Conservation (phyloP, 2,113 vertebrate species). For the Sorex fumeus region DNA sequence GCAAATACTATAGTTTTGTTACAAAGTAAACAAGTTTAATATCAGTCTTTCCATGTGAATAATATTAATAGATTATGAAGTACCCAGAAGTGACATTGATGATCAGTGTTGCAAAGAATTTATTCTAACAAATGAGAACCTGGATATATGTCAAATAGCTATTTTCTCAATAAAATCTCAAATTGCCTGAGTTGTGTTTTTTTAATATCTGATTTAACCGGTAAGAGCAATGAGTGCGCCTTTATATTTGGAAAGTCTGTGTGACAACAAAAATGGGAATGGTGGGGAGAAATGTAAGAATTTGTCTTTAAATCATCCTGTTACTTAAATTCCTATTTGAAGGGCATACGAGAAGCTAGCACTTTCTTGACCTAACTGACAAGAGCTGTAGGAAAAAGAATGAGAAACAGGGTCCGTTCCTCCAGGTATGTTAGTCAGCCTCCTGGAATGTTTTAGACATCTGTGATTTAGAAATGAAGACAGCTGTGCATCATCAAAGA, state of each 20-base stretch:
- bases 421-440: constrained; percentile 64
- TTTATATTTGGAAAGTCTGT: not conserved
- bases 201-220: constrained; percentile 21
- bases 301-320: not conserved
- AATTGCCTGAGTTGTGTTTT: constrained; percentile 47
- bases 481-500: constrained; percentile 69
- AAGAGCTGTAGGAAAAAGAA: not conserved
- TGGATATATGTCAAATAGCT: constrained; percentile 71
- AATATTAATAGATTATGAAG: constrained; percentile 66
- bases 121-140: constrained; percentile 75
- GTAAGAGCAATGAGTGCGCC: not conserved
- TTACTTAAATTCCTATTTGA: not conserved
- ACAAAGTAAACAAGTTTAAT: constrained; percentile 51
- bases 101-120: constrained; percentile 71
- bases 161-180: constrained; percentile 84
- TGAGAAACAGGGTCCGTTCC: not conserved
- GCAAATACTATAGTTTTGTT: constrained; percentile 67
- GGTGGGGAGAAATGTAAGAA: not conserved
- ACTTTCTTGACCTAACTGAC: constrained; percentile 19
- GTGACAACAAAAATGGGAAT: not conserved
- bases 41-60: constrained; percentile 50
- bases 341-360: not conserved
- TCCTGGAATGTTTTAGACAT: constrained; percentile 39
- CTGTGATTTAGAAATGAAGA: constrained; percentile 60
- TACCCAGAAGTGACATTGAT: constrained; percentile 54